These are phyloP conservation scores for Dendronephthya gigantea DNA, from an alignment of 64 coral and sea anemone genomes.

Conservation along the genomic window DNA sequence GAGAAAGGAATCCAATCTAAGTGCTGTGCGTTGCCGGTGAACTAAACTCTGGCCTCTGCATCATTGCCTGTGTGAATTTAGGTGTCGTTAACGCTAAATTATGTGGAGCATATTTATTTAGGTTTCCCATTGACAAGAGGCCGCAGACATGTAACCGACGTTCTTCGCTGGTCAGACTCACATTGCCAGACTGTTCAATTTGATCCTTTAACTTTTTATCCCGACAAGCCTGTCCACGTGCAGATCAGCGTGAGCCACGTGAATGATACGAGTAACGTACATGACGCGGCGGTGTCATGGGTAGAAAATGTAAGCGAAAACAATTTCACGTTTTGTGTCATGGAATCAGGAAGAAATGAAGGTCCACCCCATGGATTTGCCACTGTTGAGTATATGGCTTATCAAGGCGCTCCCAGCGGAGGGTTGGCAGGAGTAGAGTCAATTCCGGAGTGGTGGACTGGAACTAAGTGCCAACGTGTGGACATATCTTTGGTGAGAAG, in stretches of 20 bases:
- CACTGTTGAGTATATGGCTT: constrained; percentile 53
- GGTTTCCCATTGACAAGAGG: constrained; percentile 57
- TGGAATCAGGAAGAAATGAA: constrained; percentile 37
- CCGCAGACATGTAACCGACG: background rate
- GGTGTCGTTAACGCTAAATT: too few relatives aligned
- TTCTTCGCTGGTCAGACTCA: constrained; percentile 12
- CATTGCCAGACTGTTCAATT: constrained; percentile 43
- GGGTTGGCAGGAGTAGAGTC: background rate
- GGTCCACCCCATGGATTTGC: constrained; percentile 17
- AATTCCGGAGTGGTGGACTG: constrained; percentile 30
- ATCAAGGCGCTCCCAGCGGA: constrained; percentile 11
- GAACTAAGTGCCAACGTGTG: constrained; percentile 12
- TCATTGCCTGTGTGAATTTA: too few relatives aligned
- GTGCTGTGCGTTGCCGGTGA: too few relatives aligned
- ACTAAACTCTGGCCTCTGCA: too few relatives aligned
- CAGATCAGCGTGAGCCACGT: constrained; percentile 54
- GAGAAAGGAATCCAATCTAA: too few relatives aligned
- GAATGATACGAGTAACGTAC: constrained; percentile 22
- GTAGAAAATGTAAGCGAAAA: constrained; percentile 47
- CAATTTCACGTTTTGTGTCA: constrained; percentile 35
- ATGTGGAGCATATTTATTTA: too few relatives aligned
- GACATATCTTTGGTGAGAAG: background rate
- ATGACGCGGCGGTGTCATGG: constrained; percentile 53
- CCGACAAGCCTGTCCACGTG: constrained; percentile 67
- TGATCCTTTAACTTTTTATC: constrained; percentile 49